Evolutionary conservation across 1,140 invertebrate genomes (phyloP).

Genomic region (Cryptotermes secundus): DNA sequence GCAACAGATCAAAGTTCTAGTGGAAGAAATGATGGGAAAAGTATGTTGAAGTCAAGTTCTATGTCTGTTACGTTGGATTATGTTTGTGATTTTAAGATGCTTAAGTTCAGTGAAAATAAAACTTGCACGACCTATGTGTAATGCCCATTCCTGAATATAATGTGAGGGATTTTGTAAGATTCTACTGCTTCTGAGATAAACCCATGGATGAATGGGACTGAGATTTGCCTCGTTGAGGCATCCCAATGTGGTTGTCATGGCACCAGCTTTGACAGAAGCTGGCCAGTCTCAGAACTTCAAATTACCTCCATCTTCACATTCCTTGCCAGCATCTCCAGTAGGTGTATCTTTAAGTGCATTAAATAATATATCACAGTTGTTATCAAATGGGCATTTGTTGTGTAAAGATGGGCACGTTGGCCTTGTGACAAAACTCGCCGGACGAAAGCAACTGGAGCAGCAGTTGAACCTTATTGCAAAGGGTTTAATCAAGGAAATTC

Average conservation of each 20-base stretch:
- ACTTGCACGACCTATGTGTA: neutral
- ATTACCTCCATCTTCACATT: slow-evolving; percentile 44
- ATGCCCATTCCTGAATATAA: neutral
- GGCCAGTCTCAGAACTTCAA: slow-evolving; percentile 60
- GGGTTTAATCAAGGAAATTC: slow-evolving; percentile 9
- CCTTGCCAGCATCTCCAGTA: slow-evolving; percentile 36
- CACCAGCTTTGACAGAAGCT: slow-evolving; percentile 68
- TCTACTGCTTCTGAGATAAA: slow-evolving; percentile 3
- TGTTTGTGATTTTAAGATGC: slow-evolving; percentile 3
- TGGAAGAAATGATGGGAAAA: neutral
- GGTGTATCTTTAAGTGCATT: slow-evolving; percentile 34
- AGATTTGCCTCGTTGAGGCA: slow-evolving; percentile 47
- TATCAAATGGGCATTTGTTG: slow-evolving; percentile 29
- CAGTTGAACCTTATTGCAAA: slow-evolving; percentile 12
- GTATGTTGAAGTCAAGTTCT: neutral
- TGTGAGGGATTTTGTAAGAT: neutral
- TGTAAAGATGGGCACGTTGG: slow-evolving; percentile 20
- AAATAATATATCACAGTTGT: slow-evolving; percentile 31
- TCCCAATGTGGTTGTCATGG: slow-evolving; percentile 67
- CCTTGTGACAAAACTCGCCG: neutral
- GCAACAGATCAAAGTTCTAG: neutral
- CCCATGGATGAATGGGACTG: slow-evolving; percentile 45
- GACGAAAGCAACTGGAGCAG: neutral
- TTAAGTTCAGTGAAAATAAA: neutral
- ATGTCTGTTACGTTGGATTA: neutral